A percentile compares a stretch with the other conserved stretches of the same genome.
Evolutionary conservation across 2,797 vertebrate genomes (phyloP).

Genomic region (Crax fasciolata): DNA sequence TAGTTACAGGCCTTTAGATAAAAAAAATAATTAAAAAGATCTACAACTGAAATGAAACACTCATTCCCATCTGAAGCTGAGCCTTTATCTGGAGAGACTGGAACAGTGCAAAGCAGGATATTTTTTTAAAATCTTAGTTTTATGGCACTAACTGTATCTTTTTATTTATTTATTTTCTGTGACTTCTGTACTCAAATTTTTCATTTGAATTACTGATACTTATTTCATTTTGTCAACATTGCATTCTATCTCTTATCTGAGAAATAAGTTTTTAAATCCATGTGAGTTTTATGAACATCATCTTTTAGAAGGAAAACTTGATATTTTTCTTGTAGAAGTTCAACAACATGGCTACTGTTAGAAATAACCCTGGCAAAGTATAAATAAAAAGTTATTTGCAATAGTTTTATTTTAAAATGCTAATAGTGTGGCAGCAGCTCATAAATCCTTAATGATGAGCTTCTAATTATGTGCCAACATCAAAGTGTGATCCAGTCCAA

Average conservation of each 20-base stretch:
- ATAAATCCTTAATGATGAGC: slow-evolving; percentile 58
- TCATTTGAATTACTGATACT: background rate
- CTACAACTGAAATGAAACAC: background rate
- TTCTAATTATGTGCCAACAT: slow-evolving; percentile 56
- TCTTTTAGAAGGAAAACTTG: background rate
- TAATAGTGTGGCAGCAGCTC: slow-evolving; percentile 29
- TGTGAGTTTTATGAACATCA: background rate
- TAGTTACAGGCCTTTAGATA: background rate
- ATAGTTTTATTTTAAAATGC: slow-evolving; percentile 51
- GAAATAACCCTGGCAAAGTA: background rate
- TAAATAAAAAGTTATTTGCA: slow-evolving; percentile 8
- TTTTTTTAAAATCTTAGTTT: background rate
- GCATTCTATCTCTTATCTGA: background rate
- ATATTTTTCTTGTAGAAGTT: background rate
- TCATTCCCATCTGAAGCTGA: background rate
- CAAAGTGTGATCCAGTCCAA: slow-evolving; percentile 43
- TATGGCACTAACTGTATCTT: background rate
- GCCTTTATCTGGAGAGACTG: background rate
- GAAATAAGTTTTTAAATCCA: background rate
- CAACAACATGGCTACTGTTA: slow-evolving; percentile 13
- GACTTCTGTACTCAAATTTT: background rate
- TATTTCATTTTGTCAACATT: background rate
- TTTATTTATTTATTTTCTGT: background rate
- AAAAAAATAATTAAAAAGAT: background rate
- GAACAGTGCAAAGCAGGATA: background rate